phyloP scores from a whole-genome alignment of 2,113 vertebrate species.

The Urocolius indicus region DNA sequence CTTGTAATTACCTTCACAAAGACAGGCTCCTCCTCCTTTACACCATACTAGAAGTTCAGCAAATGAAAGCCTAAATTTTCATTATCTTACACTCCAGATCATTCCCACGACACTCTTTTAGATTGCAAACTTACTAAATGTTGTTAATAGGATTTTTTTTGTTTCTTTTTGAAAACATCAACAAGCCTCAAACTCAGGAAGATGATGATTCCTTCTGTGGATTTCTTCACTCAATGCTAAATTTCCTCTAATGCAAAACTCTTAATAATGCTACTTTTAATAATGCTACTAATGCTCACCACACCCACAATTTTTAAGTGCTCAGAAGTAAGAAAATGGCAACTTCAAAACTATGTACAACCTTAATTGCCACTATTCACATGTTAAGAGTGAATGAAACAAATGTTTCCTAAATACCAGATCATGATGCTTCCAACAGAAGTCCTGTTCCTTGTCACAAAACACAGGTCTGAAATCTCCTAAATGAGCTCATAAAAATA shows the following conservation, averaged over 20 bases:
- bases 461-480: neutral
- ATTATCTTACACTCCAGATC: neutral
- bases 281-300: neutral
- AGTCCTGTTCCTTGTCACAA: neutral
- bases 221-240: neutral
- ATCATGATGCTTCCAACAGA: neutral
- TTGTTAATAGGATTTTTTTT: neutral
- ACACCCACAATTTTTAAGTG: neutral
- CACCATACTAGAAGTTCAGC: neutral
- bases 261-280: rapidly evolving
- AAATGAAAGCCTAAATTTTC: neutral
- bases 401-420: neutral
- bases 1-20: neutral
- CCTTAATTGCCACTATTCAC: neutral
- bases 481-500: neutral
- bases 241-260: neutral
- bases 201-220: neutral
- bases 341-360: neutral
- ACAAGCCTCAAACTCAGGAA: neutral
- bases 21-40: neutral
- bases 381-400: neutral
- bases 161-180: neutral
- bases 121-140: neutral
- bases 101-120: neutral
- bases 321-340: neutral